Evolutionary conservation across 2,797 vertebrate genomes (phyloP).

Genomic region (Cyclura pinguis): DNA sequence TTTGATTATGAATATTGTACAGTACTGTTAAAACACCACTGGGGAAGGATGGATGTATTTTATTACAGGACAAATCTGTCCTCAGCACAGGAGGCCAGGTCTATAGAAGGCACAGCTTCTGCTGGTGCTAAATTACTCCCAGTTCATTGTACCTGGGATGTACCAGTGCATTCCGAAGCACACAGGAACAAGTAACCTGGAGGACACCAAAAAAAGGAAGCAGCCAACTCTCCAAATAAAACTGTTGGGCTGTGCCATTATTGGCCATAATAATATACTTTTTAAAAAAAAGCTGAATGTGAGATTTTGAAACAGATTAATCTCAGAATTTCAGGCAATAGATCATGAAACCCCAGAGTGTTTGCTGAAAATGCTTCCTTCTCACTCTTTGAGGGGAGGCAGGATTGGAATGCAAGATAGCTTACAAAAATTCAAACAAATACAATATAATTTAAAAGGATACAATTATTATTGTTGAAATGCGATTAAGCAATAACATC

Average conservation of each 20-base stretch:
- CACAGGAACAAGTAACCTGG: not conserved
- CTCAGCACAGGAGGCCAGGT: not conserved
- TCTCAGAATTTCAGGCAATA: not conserved
- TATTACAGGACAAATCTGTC: not conserved
- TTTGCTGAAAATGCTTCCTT: not conserved
- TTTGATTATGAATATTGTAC: slow-evolving; percentile 1
- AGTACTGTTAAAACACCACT: not conserved
- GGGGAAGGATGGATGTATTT: not conserved
- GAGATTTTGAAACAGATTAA: not conserved
- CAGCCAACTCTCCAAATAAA: not conserved
- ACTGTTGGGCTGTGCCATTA: not conserved
- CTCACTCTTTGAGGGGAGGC: not conserved
- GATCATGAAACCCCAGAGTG: not conserved
- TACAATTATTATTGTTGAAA: no score
- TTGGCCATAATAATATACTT: not conserved
- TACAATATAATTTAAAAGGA: no score
- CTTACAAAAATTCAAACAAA: not conserved
- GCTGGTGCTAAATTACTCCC: not conserved
- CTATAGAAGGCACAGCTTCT: not conserved
- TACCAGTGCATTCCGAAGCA: not conserved
- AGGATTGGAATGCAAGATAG: not conserved
- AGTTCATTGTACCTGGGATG: not conserved
- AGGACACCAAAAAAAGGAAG: not conserved
- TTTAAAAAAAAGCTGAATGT: not conserved
- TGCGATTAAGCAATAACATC: no score